Percentiles rank a stretch among this genome's conserved stretches.
phyloP scores from a whole-genome alignment of 2,113 vertebrate species.

The Thunnus thynnus region DNA sequence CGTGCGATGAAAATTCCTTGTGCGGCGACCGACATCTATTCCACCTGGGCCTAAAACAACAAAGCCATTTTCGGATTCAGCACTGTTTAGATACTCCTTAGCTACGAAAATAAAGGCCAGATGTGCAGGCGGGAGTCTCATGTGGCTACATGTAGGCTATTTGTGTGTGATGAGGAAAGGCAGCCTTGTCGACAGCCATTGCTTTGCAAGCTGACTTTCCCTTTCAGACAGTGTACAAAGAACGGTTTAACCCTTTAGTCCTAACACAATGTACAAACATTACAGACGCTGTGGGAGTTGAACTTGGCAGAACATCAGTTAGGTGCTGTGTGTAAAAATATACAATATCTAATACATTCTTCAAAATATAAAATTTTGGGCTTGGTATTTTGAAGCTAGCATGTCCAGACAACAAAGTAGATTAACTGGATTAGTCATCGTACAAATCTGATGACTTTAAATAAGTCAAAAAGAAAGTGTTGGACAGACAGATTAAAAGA shows the following conservation, averaged over 20 bases:
- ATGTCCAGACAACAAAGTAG: slow-evolving; percentile 60
- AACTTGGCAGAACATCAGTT: slow-evolving; percentile 70
- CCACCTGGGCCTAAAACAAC: slow-evolving; percentile 85
- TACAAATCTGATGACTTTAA: slow-evolving; percentile 65
- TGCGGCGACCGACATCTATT: slow-evolving; percentile 67
- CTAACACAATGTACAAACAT: slow-evolving; percentile 72
- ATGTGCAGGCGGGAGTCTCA: slow-evolving; percentile 79
- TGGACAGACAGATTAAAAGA: slow-evolving; percentile 42
- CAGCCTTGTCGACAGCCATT: slow-evolving; percentile 78
- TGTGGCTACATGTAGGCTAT: slow-evolving; percentile 84
- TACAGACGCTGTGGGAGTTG: slow-evolving; percentile 54
- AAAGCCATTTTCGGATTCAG: slow-evolving; percentile 74
- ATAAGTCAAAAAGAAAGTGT: slow-evolving; percentile 57
- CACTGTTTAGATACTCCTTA: slow-evolving; percentile 83
- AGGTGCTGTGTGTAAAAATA: slow-evolving; percentile 32
- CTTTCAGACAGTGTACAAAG: slow-evolving; percentile 80
- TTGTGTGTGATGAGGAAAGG: slow-evolving; percentile 74
- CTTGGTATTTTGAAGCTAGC: slow-evolving; percentile 19
- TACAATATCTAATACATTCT: slow-evolving; percentile 45
- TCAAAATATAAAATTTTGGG: slow-evolving; percentile 32
- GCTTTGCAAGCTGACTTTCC: slow-evolving; percentile 80
- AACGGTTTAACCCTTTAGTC: slow-evolving; percentile 79
- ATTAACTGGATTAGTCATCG: slow-evolving; percentile 60
- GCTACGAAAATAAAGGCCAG: slow-evolving; percentile 84
- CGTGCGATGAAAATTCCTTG: slow-evolving; percentile 66